Evolutionary conservation across 2,113 vertebrate species (phyloP).

Genomic region (Sprattus sprattus): DNA sequence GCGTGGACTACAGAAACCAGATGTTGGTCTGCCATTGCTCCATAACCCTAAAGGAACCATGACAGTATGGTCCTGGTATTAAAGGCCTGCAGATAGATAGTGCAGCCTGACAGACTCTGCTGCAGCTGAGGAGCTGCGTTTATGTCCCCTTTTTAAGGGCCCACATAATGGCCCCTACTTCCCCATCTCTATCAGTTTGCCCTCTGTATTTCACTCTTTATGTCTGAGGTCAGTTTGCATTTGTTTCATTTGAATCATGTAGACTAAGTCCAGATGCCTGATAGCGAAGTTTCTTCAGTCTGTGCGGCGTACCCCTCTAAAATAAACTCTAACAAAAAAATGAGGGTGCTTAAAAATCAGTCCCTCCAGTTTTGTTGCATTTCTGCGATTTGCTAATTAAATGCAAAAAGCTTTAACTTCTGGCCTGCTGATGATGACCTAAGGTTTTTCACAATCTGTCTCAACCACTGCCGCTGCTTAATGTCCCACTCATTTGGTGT

Average conservation of each 20-base stretch:
- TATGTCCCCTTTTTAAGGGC: neutral
- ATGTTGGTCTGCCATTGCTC: conserved; percentile 49
- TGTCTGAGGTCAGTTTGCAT: neutral
- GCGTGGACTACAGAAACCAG: conserved; percentile 62
- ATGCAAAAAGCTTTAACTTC: neutral
- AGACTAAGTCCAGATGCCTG: neutral
- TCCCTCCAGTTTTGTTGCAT: neutral
- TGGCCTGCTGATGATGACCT: neutral
- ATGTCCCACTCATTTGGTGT: too few species aligned
- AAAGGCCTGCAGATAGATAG: neutral
- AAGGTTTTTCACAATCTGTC: neutral
- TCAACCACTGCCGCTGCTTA: too few species aligned
- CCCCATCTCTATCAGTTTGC: neutral
- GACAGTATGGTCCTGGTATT: neutral
- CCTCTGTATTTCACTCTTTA: neutral
- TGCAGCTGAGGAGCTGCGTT: neutral
- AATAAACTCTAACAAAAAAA: neutral
- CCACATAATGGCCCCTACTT: neutral
- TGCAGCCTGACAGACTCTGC: neutral
- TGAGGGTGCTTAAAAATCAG: neutral
- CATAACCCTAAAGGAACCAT: conserved; percentile 24
- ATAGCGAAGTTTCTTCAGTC: neutral
- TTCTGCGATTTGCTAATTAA: neutral
- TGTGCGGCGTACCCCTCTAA: neutral
- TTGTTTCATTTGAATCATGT: neutral